Percentiles rank a stretch among this genome's conserved stretches.
Evolutionary conservation across 2,113 vertebrate genomes (phyloP).

Genomic region (Pimephales promelas): DNA sequence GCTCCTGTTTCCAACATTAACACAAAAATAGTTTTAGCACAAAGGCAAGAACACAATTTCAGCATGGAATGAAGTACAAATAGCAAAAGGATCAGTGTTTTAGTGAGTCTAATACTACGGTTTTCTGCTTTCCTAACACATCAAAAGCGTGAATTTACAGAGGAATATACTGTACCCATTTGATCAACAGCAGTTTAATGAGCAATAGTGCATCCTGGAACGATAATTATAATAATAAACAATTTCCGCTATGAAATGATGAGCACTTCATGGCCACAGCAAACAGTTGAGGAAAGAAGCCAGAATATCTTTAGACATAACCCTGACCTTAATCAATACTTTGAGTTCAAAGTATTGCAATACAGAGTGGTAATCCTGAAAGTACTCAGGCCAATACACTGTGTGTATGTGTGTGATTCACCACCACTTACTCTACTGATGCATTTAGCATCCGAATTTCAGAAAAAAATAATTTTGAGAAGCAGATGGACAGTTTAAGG

Average conservation of each 20-base stretch:
- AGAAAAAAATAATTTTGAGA: not conserved
- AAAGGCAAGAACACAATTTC: slow-evolving; percentile 33
- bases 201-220: slow-evolving; percentile 1
- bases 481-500: not conserved
- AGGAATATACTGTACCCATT: slow-evolving; percentile 26
- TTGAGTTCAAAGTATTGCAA: not conserved
- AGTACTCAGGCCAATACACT: slow-evolving; percentile 3
- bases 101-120: slow-evolving; percentile 29
- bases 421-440: no score
- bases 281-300: not conserved
- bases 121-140: slow-evolving; percentile 42
- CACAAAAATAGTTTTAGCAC: slow-evolving; percentile 21
- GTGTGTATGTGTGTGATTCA: not conserved
- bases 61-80: slow-evolving; percentile 39
- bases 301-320: not conserved
- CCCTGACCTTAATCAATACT: not conserved
- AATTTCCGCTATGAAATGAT: not conserved
- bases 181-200: slow-evolving; percentile 40
- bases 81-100: slow-evolving; percentile 33
- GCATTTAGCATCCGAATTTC: not conserved
- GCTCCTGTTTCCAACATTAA: slow-evolving; percentile 34
- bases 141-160: slow-evolving; percentile 27
- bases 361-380: slow-evolving; percentile 12
- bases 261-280: not conserved
- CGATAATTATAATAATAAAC: slow-evolving; percentile 8